Evolutionary conservation across 2,888 invertebrate species (phyloP), one percentile per base, ranked within the genome.

Genomic region (Trichogramma dendrolimi): DNA sequence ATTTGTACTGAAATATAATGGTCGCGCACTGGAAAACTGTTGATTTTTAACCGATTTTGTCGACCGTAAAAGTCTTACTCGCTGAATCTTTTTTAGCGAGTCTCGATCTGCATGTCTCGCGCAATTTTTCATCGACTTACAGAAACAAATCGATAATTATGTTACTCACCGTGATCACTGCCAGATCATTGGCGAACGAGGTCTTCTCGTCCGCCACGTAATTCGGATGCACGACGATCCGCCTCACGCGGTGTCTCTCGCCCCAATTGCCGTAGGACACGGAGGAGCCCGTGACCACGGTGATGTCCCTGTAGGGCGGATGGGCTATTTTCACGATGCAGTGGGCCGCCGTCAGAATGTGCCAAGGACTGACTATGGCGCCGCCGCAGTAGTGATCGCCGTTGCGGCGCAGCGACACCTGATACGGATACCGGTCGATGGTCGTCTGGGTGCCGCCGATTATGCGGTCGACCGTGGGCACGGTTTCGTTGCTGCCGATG

Each of bases 291-390:
- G 69, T 60, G 10, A 63, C 48, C 1, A 65, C 63, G 8, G 4
- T 41, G 10, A 60, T 11, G 50, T 50, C 14, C 0, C 4, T 8
- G 40, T 38, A 40, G 0, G 44, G 8, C 6, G 38, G 44, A 58
- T 5, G 4, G 6, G 27, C 11, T 3, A 55, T 39, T 0, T 42
- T 42, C 0, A 14, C 1, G 38, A 70, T 48, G 43, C 69, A 70
- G 51, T 70, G 69, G 5, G 67, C 68, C 6, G 67, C 67, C 2
- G 68, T 69, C 6, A 68, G 48, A 6, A 69, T 56, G 47, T 68
- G 61, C 7, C 6, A 38, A 0, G 44, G 4, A 46, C 55, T 47
- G 49, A 70, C 58, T 6, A 69, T 60, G 0, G 63, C 41, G 11
- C 68, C 70, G 4, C 68, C 67, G 51, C 68, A 70, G n/a, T 58